phyloP scores from a whole-genome alignment of 2,888 invertebrate genomes.

The Dryobotodes eremita region DNA sequence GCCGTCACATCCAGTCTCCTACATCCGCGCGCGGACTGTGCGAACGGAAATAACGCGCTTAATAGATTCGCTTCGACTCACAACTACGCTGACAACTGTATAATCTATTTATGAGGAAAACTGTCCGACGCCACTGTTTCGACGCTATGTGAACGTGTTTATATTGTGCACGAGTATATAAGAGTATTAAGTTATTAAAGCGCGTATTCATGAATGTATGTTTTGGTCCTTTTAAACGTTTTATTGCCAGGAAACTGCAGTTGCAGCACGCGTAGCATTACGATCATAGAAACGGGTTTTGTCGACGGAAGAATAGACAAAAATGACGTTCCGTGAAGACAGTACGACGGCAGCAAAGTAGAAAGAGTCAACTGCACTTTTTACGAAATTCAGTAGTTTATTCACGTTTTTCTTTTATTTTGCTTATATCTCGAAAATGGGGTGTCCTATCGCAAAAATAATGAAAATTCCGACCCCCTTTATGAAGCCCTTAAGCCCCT shows the following conservation, averaged over 20 bases:
- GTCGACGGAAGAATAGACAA: no score
- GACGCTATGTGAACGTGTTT: constrained; percentile 26
- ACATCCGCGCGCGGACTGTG: constrained; percentile 71
- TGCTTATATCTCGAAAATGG: no score
- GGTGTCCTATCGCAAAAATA: no score
- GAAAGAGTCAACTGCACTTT: no score
- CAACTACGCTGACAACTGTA: constrained; percentile 88
- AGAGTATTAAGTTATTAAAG: constrained; percentile 20
- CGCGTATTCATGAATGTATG: background rate
- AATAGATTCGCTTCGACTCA: constrained; percentile 90
- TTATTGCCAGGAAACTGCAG: background rate
- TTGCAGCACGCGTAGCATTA: no score
- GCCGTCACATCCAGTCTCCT: constrained; percentile 71
- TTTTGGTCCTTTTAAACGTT: background rate
- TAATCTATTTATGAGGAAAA: constrained; percentile 90
- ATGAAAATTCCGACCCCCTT: no score
- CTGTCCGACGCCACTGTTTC: constrained; percentile 74
- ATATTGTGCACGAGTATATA: constrained; percentile 11
- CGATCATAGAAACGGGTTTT: no score
- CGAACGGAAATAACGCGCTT: constrained; percentile 89
- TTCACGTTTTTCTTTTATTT: no score
- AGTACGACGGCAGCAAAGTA: no score
- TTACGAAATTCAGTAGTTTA: no score
- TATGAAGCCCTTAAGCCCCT: no score
- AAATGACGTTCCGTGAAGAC: no score